Conservation (phyloP, 2,113 vertebrate genomes). For the Bucco capensis region DNA sequence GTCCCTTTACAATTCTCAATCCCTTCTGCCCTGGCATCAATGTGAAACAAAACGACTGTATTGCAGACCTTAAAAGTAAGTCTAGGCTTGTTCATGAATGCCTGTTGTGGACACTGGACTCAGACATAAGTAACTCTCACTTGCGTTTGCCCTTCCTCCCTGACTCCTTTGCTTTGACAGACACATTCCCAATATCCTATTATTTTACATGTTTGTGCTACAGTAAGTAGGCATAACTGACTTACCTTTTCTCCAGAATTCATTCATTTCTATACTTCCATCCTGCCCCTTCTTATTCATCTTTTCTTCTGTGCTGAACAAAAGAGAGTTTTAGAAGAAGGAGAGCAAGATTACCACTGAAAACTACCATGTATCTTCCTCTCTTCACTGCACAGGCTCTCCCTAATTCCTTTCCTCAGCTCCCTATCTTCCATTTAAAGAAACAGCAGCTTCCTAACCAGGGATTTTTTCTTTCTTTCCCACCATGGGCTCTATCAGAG, state of each 20-base stretch:
- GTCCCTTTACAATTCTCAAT: conserved; percentile 7
- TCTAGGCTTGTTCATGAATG: background rate
- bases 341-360: background rate
- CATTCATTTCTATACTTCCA: background rate
- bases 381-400: background rate
- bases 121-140: background rate
- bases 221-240: conserved; percentile 31
- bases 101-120: background rate
- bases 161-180: conserved; percentile 29
- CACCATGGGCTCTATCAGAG: accelerated
- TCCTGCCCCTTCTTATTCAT: background rate
- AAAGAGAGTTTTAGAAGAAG: background rate
- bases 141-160: background rate
- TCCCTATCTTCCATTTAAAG: background rate
- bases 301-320: conserved; percentile 17
- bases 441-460: background rate
- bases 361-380: background rate
- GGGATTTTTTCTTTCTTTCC: background rate
- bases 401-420: background rate
- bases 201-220: conserved; percentile 18
- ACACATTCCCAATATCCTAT: conserved; percentile 21
- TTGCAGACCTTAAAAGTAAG: background rate
- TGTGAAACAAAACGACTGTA: background rate
- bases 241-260: background rate
- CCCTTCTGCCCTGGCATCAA: background rate